phyloP scores from a whole-genome alignment of 1,140 invertebrate genomes.

The Lucilia cuprina region DNA sequence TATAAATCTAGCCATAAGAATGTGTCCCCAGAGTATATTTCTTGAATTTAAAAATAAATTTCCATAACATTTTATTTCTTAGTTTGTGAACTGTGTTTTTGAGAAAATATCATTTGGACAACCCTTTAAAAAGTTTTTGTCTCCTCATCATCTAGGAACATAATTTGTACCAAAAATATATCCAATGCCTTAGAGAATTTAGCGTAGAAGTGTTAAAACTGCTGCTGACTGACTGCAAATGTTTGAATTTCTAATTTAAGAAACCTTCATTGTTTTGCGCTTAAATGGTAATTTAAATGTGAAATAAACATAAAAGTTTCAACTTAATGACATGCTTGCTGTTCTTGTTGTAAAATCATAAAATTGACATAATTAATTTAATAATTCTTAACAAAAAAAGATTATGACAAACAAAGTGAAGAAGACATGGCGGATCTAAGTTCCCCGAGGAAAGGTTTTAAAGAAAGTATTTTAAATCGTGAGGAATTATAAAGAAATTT shows the following conservation, averaged over 20 bases:
- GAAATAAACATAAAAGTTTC: neutral
- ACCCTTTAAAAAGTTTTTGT: neutral
- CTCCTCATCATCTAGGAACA: neutral
- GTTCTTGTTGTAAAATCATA: neutral
- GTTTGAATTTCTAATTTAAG: neutral
- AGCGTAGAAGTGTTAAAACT: neutral
- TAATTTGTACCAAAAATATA: neutral
- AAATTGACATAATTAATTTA: conserved; percentile 27
- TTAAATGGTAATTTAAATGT: conserved; percentile 2
- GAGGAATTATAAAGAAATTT: neutral
- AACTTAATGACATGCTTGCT: neutral
- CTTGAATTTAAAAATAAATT: neutral
- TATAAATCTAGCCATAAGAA: conserved; percentile 8
- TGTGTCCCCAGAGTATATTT: conserved; percentile 17
- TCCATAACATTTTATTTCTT: neutral
- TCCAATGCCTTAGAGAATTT: neutral
- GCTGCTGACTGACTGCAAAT: neutral
- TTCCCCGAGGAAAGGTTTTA: conserved; percentile 10
- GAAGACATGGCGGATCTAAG: neutral
- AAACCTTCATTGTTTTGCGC: neutral
- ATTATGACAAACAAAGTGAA: neutral
- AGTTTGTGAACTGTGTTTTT: neutral
- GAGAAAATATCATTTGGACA: neutral
- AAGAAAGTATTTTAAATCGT: neutral
- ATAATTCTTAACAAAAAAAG: neutral